Evolutionary conservation across 1,140 invertebrate species (phyloP), one percentile per base, ranked within the genome.

Genomic region (Vanessa tameamea): DNA sequence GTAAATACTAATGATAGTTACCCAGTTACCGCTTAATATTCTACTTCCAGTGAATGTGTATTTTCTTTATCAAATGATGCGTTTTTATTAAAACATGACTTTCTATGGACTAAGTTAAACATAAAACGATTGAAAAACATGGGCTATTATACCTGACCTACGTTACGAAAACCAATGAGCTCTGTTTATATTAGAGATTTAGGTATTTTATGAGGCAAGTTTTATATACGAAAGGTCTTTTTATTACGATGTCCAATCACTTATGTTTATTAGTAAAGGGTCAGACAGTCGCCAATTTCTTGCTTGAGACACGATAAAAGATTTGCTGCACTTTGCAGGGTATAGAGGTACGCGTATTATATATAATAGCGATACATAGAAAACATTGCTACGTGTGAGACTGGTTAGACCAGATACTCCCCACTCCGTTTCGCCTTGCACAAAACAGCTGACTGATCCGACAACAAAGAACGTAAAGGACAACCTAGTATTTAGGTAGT

Each of bases 401-500:
- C 84, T 79, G 67, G 85, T 82, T 75, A 65, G 70, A 84, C 87
- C 76, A 78, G 86, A 86, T 82, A 69, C 74, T 68, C 78, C 77
- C 76, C 71, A 77, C 81, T 73, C 76, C 75, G 64, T 64, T 64
- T 31, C 50, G 47, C 80, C 55, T 65, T 73, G 48, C 73, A 57
- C 67, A 43, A 76, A 89, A 89, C 89, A 91, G 89, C 89, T 91
- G 88, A 90, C 82, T 79, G 78, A 67, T 64, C 79, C 73, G 69
- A 91, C 82, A 90, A 91, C 89, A 91, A 91, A 89, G 88, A 83
- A 78, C 76, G 76, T 74, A 77, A 70, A 81, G 78, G 70, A 72
- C 74, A 77, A 70, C 76, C 63, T 73, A 75, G 71, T 64, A 76
- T 57, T 50, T 72, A 74, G 47, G 59, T 69, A 75, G 43, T 47